Conservation (phyloP, 2,797 vertebrate species). For the Cuniculus paca region DNA sequence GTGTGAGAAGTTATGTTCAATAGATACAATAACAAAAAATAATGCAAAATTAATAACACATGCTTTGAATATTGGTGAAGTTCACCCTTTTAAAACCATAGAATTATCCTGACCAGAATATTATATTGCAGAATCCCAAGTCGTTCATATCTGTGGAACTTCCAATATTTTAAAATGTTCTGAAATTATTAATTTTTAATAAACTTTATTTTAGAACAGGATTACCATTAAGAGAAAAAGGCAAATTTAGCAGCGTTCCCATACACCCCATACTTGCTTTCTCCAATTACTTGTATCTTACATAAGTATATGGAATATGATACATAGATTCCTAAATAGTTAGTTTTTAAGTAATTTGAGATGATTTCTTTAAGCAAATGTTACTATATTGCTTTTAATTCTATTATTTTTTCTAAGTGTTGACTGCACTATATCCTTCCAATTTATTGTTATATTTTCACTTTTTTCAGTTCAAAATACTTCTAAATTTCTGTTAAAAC, state of each 20-base stretch:
- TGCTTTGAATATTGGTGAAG: not conserved
- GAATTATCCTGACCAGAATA: not conserved
- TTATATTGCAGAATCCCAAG: not conserved
- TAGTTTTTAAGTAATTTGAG: not conserved
- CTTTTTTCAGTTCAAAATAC: not conserved
- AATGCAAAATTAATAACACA: not conserved
- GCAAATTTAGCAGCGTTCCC: not conserved
- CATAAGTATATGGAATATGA: not conserved
- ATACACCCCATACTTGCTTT: not conserved
- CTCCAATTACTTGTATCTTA: not conserved
- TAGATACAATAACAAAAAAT: not conserved
- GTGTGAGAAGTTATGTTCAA: not conserved
- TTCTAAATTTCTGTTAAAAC: not conserved
- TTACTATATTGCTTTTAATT: not conserved
- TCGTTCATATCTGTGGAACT: not conserved
- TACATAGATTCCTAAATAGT: not conserved
- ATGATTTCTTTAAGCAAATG: not conserved
- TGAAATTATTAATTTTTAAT: not conserved
- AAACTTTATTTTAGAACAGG: not conserved
- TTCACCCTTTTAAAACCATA: not conserved
- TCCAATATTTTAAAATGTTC: not conserved
- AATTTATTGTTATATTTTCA: not conserved
- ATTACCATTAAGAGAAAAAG: not conserved
- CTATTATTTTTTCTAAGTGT: not conserved
- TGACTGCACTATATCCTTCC: not conserved